Conservation (phyloP, 2,113 vertebrate genomes). For the Tragelaphus strepsiceros region DNA sequence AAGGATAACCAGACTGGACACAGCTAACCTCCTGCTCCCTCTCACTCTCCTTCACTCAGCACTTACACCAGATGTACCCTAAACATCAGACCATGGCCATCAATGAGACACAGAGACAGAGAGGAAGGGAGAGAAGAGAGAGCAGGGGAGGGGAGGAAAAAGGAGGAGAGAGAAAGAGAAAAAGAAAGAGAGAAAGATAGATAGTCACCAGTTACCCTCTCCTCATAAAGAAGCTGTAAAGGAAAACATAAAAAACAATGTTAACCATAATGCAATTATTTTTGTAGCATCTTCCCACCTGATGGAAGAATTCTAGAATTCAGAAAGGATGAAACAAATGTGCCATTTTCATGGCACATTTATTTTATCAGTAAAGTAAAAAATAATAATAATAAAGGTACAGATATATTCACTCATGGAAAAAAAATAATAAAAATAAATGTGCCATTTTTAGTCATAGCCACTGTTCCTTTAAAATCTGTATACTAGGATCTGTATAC, state of each 20-base stretch:
- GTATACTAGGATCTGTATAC: not conserved
- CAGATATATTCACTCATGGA: no score
- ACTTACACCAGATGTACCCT: not conserved
- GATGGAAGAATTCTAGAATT: not conserved
- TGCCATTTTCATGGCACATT: no score
- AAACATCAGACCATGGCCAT: not conserved
- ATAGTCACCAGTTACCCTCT: not conserved
- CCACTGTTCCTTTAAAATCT: not conserved
- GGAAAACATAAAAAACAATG: not conserved
- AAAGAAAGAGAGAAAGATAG: not conserved
- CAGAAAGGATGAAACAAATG: not conserved
- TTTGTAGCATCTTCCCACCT: not conserved
- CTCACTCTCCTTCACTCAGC: not conserved
- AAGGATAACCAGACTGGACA: not conserved
- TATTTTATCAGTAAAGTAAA: no score
- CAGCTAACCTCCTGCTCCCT: not conserved
- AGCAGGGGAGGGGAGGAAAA: not conserved
- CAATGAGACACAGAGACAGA: not conserved
- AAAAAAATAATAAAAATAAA: not conserved
- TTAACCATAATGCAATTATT: not conserved
- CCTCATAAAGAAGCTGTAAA: not conserved
- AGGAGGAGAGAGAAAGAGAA: not conserved
- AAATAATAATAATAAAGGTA: no score
- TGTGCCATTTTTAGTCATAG: not conserved
- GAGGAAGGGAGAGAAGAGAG: not conserved